Percentiles rank a stretch among this genome's conserved stretches.
Conservation (phyloP, 2,888 invertebrate genomes). For the Scotopteryx bipunctaria region DNA sequence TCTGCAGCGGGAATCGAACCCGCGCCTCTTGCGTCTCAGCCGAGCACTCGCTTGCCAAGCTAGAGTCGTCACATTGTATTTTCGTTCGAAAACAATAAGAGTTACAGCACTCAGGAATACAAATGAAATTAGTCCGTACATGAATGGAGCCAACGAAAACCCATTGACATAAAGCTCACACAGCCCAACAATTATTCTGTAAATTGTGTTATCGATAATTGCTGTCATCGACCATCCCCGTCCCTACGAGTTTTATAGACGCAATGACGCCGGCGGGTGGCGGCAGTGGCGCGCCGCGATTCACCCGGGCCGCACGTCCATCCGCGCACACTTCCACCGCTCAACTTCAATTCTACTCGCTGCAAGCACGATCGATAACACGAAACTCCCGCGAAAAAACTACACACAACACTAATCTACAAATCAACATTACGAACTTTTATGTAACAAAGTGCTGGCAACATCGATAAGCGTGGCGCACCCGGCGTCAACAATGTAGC, state of each 20-base stretch:
- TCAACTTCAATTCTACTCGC: slow-evolving; percentile 41
- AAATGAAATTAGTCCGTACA: no score
- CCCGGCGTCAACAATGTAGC: slow-evolving; percentile 79
- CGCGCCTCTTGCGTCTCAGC: no score
- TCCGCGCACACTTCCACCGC: slow-evolving; percentile 29
- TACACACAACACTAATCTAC: slow-evolving; percentile 30
- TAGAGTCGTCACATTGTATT: no score
- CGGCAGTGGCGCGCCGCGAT: slow-evolving; percentile 71
- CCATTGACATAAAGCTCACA: slow-evolving; percentile 3
- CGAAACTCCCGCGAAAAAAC: slow-evolving; percentile 42
- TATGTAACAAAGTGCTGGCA: slow-evolving; percentile 46
- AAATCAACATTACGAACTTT: slow-evolving; percentile 44
- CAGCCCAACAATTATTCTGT: slow-evolving; percentile 11
- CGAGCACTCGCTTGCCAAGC: no score
- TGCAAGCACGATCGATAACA: slow-evolving; percentile 58
- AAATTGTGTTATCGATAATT: slow-evolving; percentile 28
- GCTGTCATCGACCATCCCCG: slow-evolving; percentile 44
- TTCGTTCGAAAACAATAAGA: no score
- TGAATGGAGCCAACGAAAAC: neutral
- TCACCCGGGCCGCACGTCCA: slow-evolving; percentile 51
- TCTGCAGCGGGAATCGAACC: no score
- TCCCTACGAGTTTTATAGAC: slow-evolving; percentile 64
- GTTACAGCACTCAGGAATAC: no score
- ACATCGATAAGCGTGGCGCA: slow-evolving; percentile 60
- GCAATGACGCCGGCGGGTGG: slow-evolving; percentile 63